Base-by-base conservation (phyloP, 2,797 vertebrate species). In the Spinus pinus region DNA sequence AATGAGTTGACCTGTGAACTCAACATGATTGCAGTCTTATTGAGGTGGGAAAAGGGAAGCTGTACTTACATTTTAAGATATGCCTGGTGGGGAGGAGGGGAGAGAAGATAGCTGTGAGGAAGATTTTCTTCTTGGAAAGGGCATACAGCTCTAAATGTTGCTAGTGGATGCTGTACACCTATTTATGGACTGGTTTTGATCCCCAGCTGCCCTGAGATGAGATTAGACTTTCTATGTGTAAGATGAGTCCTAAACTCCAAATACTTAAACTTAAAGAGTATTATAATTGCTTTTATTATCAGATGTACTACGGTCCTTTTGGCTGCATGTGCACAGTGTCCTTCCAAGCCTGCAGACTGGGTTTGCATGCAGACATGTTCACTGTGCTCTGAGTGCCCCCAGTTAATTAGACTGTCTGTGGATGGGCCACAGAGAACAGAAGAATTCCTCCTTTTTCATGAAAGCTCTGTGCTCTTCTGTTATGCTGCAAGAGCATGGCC, bases 291-390 rank as follows among this genome's bases (percentile, higher is more conserved):
- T 91, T 94, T 81, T 56, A 56, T 21, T 67, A 11, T 30, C 28
- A 69, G 31, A 61, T 81, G 15, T 53, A n/a, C 28, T 4, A 2
- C 6, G 14, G 4, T 6, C 13, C 17, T 79, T 83, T 72, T 69
- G 17, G 5, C 13, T 72, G 3, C 7, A 1, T 20, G 5, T 10
- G 35, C 1, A 1, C 39, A 23, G 12, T 58, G 35, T 71, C 35
- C 28, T 24, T 54, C 31, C 56, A 3, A 60, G 53, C 24, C 23
- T 47, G 53, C 53, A 81, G 61, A 7, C 31, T 31, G 44, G 13
- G 10, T 51, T 86, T 86, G 44, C n/a, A 7, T 25, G 16, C 0
- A 2, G 70, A 61, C 16, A 4, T 16, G 8, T 33, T 86, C 41
- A 1, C 44, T 78, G 41, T 62, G 35, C 33, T 83, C 39, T 30